Conservation (phyloP, 2,113 vertebrate species). For the Haemorhous mexicanus region DNA sequence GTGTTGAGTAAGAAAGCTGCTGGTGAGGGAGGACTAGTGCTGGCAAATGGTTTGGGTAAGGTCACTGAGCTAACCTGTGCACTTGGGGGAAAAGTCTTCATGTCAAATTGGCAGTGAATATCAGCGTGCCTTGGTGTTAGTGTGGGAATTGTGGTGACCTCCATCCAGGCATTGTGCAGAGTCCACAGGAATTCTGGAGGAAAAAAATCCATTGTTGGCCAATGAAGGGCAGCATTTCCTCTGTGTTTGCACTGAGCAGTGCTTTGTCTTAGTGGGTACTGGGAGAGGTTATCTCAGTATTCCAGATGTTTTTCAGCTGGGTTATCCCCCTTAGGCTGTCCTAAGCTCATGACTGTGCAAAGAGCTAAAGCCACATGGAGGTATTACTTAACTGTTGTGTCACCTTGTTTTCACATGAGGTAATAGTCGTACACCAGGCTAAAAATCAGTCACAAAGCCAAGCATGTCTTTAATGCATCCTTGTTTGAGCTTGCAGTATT, state of each 20-base stretch:
- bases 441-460: not conserved
- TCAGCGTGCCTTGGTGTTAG: not conserved
- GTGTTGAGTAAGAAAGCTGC: rapidly evolving
- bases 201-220: not conserved
- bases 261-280: not conserved
- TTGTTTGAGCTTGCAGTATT: not conserved
- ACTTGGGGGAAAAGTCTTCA: not conserved
- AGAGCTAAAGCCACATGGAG: not conserved
- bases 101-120: rapidly evolving
- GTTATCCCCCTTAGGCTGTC: rapidly evolving
- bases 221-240: not conserved
- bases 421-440: not conserved
- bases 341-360: not conserved
- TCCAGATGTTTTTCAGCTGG: not conserved
- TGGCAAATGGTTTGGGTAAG: not conserved
- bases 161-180: not conserved
- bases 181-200: not conserved
- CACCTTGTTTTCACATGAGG: not conserved
- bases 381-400: not conserved
- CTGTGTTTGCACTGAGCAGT: not conserved
- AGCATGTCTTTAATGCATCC: not conserved
- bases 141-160: not conserved
- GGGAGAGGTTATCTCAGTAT: not conserved
- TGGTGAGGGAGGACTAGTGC: not conserved
- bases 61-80: not conserved